Base-by-base conservation (phyloP, 2,113 vertebrate species). In the Pteruthius melanotis region DNA sequence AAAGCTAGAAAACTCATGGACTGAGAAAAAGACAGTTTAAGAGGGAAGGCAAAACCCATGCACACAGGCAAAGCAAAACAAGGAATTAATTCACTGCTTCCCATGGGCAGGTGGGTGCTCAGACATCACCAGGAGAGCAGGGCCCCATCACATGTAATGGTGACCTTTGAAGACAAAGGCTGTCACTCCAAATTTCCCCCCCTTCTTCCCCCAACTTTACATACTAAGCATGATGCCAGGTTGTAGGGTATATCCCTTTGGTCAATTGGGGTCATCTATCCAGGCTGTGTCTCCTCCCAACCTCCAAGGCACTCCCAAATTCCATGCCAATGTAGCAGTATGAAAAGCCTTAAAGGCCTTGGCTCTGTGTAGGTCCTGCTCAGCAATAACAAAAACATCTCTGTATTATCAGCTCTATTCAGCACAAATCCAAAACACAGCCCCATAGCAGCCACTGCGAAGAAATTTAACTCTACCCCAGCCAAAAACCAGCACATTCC, bases 61-160 rank as follows among this genome's bases (percentile, higher is more conserved):
- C 7, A 30, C 20, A 39, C 30, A 61, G 27, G n/a, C 16, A 61
- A 17, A 53, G 18, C 2, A 45, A 69, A 69, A 15, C 23, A 53
- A 69, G 30, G n/a, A 68, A 61, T 35, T 26, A 7, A 47, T 35
- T 61, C 47, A 40, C 30, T 47, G 17, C 21, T 54, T 68, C 27
- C 54, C 21, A 2, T 19, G 40, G 15, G n/a, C n/a, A 61, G 70
- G 17, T 30, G 47, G 78, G 54, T 76, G 54, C 31, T 61, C 54
- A 60, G 45, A 21, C 30, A 19, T 39, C 9, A 8, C 63, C 1
- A 7, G 61, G n/a, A 47, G 14, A 83, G 26, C 53, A 61, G 40
- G 20, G 47, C n/a, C 9, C 21, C 12, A 35, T 31, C 17, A 13
- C 8, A 21, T 1, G 7, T 13, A 31, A 40, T 0, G 2, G 14